These are phyloP conservation scores for Metellina segmentata DNA, from an alignment of 2,888 invertebrate genomes.

Conservation along the genomic window DNA sequence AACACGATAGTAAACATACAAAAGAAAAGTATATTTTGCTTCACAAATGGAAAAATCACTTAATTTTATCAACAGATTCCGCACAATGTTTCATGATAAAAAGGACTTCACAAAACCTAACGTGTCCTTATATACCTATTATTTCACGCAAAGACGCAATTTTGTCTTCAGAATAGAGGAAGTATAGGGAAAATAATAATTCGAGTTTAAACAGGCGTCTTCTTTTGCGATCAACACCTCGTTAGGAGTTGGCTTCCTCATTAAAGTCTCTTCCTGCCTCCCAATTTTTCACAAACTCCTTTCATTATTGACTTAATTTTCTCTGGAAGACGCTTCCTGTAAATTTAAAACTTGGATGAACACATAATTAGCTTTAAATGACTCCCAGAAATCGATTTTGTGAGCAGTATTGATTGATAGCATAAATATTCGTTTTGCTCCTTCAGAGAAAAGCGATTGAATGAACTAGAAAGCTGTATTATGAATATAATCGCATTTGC, in stretches of 20 bases:
- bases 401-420: not conserved
- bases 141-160: too few species aligned
- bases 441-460: too few species aligned
- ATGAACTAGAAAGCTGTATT: too few species aligned
- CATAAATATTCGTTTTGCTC: not conserved
- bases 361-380: conserved; percentile 62
- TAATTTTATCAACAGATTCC: too few species aligned
- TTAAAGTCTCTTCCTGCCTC: conserved; percentile 56
- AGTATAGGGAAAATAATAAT: not conserved
- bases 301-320: conserved; percentile 35
- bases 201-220: conserved; percentile 10
- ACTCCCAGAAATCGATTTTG: conserved; percentile 4
- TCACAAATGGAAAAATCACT: too few species aligned
- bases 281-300: conserved; percentile 36
- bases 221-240: conserved; percentile 61
- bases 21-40: too few species aligned
- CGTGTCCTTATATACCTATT: too few species aligned
- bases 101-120: too few species aligned
- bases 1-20: too few species aligned
- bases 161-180: not conserved
- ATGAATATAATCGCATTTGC: too few species aligned
- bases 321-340: conserved; percentile 4
- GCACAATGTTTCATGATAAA: too few species aligned
- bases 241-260: conserved; percentile 45
- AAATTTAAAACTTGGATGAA: conserved; percentile 28